These are phyloP conservation scores for Pheucticus melanocephalus DNA, from an alignment of 2,113 vertebrate species.

Conservation along the genomic window DNA sequence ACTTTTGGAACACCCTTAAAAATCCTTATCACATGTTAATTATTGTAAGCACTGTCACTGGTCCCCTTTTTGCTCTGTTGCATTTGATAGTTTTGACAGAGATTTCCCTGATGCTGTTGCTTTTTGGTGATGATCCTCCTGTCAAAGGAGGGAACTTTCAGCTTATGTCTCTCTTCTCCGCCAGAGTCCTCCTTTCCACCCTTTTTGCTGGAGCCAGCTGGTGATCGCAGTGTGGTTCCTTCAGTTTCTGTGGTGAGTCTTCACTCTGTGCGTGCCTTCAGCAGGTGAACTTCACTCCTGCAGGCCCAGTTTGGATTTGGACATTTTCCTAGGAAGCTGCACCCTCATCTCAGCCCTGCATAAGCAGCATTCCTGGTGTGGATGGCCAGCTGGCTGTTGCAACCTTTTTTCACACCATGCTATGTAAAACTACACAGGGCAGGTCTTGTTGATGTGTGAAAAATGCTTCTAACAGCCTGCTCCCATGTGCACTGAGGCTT, in stretches of 20 bases:
- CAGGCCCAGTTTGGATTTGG: background rate
- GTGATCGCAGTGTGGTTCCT: background rate
- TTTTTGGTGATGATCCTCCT: background rate
- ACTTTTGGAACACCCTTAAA: background rate
- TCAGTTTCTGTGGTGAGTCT: background rate
- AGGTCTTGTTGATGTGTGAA: constrained; percentile 50
- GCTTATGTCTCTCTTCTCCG: background rate
- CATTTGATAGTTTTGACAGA: background rate
- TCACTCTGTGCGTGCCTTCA: background rate
- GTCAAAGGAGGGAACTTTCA: background rate
- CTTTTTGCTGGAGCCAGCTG: background rate
- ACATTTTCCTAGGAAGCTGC: background rate
- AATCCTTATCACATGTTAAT: background rate
- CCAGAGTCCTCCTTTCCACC: background rate
- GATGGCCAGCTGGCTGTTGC: constrained; percentile 20
- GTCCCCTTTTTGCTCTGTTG: background rate
- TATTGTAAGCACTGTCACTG: background rate
- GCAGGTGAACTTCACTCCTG: background rate
- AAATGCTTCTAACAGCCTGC: constrained; percentile 21
- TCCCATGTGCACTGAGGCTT: background rate
- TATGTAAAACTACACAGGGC: constrained; percentile 39
- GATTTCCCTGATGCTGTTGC: background rate
- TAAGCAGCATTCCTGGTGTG: background rate
- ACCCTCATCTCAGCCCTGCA: background rate
- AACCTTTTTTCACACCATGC: background rate